phyloP scores from a whole-genome alignment of 1,140 invertebrate species.

The Condylostylus longicornis region DNA sequence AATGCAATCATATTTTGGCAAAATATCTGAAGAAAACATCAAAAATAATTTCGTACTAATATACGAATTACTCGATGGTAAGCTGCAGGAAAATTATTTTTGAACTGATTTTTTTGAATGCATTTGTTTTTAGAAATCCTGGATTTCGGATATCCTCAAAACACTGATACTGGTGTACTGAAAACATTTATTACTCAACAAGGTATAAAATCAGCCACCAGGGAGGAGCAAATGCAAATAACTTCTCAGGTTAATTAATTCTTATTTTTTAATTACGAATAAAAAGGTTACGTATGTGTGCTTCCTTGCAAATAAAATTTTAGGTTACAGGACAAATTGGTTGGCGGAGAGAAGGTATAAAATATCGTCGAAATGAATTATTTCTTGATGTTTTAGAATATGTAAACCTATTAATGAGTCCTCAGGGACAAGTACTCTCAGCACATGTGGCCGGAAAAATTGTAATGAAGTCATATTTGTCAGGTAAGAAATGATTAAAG shows the following conservation, averaged over 20 bases:
- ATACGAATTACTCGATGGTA: conserved; percentile 95
- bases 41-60: conserved; percentile 99
- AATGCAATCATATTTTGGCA: conserved; percentile 99
- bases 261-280: not conserved
- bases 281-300: not conserved
- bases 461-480: conserved; percentile 99
- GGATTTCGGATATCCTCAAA: conserved; percentile 99
- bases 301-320: conserved; percentile 1
- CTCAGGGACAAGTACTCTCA: conserved; percentile 97
- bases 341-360: conserved; percentile 98
- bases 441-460: conserved; percentile 99
- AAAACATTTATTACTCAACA: conserved; percentile 99
- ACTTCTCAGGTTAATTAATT: conserved; percentile 65
- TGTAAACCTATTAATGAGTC: conserved; percentile 98
- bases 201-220: conserved; percentile 95
- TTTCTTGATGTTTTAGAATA: conserved; percentile 99
- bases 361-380: conserved; percentile 95
- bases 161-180: conserved; percentile 96
- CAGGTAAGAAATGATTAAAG: conserved; percentile 36
- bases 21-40: conserved; percentile 99
- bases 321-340: conserved; percentile 94
- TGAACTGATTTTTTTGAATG: conserved; percentile 1
- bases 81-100: no score
- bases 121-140: conserved; percentile 66
- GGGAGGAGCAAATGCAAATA: conserved; percentile 99